A percentile compares a stretch with the other conserved stretches of the same genome.
Conservation (phyloP, 2,797 vertebrate species). For the Australoheros facetus region DNA sequence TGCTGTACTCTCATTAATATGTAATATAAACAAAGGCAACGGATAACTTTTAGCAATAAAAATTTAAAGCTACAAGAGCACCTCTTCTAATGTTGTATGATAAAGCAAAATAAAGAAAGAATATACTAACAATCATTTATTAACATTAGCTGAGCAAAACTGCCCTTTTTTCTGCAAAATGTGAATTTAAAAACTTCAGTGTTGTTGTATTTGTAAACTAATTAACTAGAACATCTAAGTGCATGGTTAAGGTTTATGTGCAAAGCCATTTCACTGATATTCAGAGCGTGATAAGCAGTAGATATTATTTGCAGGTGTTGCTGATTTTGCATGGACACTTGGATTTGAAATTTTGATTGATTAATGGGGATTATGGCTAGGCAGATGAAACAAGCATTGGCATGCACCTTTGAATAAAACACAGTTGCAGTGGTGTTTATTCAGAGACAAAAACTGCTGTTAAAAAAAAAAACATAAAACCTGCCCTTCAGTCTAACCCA, state of each 20-base stretch:
- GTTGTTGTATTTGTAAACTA: background rate
- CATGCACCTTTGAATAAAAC: background rate
- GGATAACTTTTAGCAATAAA: background rate
- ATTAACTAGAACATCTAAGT: background rate
- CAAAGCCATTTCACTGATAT: background rate
- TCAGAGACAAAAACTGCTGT: background rate
- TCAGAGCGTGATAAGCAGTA: background rate
- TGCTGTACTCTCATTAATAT: background rate
- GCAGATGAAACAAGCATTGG: background rate
- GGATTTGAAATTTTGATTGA: background rate
- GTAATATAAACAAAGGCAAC: background rate
- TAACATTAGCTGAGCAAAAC: background rate
- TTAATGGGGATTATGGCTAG: background rate
- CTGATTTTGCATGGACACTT: background rate
- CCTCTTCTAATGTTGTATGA: background rate
- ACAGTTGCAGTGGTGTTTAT: background rate
- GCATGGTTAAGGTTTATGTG: background rate
- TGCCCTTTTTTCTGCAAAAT: too few species aligned
- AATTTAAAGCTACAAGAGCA: background rate
- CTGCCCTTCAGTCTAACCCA: background rate
- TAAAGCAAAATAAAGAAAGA: background rate
- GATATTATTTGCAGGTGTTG: constrained; percentile 21
- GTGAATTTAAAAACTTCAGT: background rate
- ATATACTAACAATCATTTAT: background rate
- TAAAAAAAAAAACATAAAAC: background rate